Base-by-base conservation (phyloP, 2,797 vertebrate species). In the Pterois miles region DNA sequence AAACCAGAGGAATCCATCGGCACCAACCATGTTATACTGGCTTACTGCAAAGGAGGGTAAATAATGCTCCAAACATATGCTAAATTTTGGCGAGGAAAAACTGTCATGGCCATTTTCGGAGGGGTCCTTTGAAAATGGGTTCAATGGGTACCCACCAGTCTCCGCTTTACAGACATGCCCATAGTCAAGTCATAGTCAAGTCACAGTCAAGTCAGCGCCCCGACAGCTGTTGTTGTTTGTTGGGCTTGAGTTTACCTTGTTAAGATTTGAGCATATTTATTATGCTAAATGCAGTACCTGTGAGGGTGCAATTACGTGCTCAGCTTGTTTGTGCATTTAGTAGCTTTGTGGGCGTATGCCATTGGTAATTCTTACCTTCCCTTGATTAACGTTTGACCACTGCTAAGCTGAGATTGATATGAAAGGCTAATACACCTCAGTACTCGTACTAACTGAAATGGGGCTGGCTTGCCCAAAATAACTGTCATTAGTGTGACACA, bases 351-450 rank as follows among this genome's bases (percentile, higher is more conserved):
- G 60, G 52, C 20, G 14, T 68, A n/a, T 59, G 34, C 48, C 59
- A 48, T 67, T 1, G 3, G 31, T 82, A 62, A 70, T 5, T 54
- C 65, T 65, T 57, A n/a, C 27, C n/a, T 66, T 68, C 65, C 50
- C 4, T 27, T 86, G 83, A 92, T 91, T 72, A 89, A 90, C 85
- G 77, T 72, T 70, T 16, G 25, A 70, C 65, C 62, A 65, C 50
- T 27, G 16, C 22, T 59, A 43, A 81, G 46, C 57, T 34, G 84
- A 86, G 38, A 81, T 77, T 89, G 57, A 80, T 88, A 74, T 80
- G 65, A 36, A 20, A 29, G 69, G 68, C 50, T 81, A 86, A 85
- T 83, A 65, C 40, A 67, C 36, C 50, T 50, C 43, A 71, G 75
- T 86, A 43, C 3, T 43, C 18, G 18, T 78, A 84, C 77, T 83